Percentiles rank a stretch among this genome's conserved stretches.
Evolutionary conservation across 2,113 vertebrate species (phyloP).

Genomic region (Megatriorchis doriae): DNA sequence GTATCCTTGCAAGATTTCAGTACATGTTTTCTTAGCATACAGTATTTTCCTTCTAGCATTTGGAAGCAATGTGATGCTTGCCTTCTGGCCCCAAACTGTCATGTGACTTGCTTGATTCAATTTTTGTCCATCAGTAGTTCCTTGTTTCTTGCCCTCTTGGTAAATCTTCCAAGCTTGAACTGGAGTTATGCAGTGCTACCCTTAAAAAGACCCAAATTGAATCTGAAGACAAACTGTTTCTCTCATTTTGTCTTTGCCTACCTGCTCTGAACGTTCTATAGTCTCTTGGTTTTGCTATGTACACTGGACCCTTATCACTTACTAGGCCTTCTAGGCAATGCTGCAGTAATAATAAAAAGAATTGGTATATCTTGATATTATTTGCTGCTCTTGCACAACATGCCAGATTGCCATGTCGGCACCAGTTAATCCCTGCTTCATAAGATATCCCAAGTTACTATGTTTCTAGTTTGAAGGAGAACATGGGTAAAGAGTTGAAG

Average conservation of each 20-base stretch:
- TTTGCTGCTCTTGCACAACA: background rate
- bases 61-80: background rate
- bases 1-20: background rate
- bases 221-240: background rate
- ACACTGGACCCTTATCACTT: background rate
- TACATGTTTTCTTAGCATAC: background rate
- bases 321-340: background rate
- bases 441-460: background rate
- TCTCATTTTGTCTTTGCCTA: background rate
- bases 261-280: background rate
- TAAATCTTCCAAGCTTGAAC: background rate
- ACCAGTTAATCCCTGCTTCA: background rate
- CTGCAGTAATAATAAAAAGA: background rate
- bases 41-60: background rate
- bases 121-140: background rate
- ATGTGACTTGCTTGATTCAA: rapidly evolving
- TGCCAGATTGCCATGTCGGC: background rate
- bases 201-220: background rate
- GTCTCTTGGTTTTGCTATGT: background rate
- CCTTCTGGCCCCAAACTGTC: background rate
- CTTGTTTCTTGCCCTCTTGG: background rate
- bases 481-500: background rate
- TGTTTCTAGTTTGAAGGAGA: background rate
- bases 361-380: background rate
- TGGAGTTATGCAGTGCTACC: background rate